These are phyloP conservation scores for Trichogramma pretiosum DNA, from an alignment of 1,140 invertebrate species.

Conservation along the genomic window DNA sequence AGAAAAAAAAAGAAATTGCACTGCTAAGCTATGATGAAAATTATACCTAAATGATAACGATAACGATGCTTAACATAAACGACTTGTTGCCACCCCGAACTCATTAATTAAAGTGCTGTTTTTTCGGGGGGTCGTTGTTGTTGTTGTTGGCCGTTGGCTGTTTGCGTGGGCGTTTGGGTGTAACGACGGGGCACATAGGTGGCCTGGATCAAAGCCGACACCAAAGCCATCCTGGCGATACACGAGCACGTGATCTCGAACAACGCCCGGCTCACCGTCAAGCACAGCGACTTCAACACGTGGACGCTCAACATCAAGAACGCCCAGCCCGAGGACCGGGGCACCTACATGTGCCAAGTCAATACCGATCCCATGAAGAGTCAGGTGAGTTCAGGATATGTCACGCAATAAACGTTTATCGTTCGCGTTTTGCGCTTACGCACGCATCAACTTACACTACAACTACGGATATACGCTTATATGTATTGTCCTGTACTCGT, in stretches of 20 bases:
- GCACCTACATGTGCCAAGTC: constrained; percentile 87
- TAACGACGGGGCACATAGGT: constrained; percentile 51
- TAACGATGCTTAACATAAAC: no score
- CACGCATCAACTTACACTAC: no score
- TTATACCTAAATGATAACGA: background rate
- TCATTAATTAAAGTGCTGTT: no score
- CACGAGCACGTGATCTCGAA: constrained; percentile 88
- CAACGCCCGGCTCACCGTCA: constrained; percentile 73
- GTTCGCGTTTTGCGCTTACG: no score
- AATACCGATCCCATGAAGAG: constrained; percentile 90
- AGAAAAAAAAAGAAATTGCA: background rate
- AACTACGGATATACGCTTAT: no score
- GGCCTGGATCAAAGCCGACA: constrained; percentile 87
- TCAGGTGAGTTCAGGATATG: constrained; percentile 67
- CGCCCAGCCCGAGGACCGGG: constrained; percentile 74
- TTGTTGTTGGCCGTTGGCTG: background rate
- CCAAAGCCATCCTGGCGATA: constrained; percentile 83
- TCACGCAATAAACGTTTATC: no score
- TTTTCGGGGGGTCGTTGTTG: no score
- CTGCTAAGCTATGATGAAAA: no score
- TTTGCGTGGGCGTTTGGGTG: background rate
- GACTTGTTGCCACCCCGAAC: no score
- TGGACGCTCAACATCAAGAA: constrained; percentile 79
- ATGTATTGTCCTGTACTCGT: no score
- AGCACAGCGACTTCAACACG: constrained; percentile 78